phyloP scores from a whole-genome alignment of 2,888 invertebrate genomes.

The Apamea sordens region DNA sequence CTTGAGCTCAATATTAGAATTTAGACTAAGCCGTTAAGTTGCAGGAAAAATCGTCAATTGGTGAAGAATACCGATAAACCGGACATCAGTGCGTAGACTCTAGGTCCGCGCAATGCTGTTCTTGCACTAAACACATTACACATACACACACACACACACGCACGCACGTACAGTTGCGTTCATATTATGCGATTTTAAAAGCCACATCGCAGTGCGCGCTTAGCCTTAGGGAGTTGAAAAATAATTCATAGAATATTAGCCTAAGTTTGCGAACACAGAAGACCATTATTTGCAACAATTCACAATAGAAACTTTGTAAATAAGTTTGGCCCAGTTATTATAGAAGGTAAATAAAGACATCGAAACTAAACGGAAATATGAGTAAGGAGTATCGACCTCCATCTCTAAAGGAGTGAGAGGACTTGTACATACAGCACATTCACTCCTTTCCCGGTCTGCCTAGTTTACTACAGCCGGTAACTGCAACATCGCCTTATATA shows the following conservation, averaged over 20 bases:
- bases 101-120: too few relatives aligned
- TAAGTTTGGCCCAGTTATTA: conserved; percentile 3
- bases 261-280: background rate
- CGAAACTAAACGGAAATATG: conserved; percentile 24
- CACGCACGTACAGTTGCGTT: too few relatives aligned
- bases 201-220: too few relatives aligned
- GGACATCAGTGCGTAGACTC: too few relatives aligned
- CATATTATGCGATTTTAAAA: too few relatives aligned
- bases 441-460: conserved; percentile 50
- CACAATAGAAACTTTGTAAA: conserved; percentile 11
- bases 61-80: too few relatives aligned
- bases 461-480: conserved; percentile 7
- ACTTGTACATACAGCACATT: conserved; percentile 32
- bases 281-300: background rate
- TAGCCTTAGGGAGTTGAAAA: background rate
- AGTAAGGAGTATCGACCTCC: conserved; percentile 40
- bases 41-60: too few relatives aligned
- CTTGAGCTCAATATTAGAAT: background rate
- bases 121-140: too few relatives aligned
- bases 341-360: conserved; percentile 15
- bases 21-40: background rate
- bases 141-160: too few relatives aligned
- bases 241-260: background rate
- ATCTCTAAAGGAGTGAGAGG: conserved; percentile 58
- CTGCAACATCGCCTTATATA: conserved; percentile 19